Evolutionary conservation across 2,797 vertebrate species (phyloP).

Genomic region (Pygocentrus nattereri): DNA sequence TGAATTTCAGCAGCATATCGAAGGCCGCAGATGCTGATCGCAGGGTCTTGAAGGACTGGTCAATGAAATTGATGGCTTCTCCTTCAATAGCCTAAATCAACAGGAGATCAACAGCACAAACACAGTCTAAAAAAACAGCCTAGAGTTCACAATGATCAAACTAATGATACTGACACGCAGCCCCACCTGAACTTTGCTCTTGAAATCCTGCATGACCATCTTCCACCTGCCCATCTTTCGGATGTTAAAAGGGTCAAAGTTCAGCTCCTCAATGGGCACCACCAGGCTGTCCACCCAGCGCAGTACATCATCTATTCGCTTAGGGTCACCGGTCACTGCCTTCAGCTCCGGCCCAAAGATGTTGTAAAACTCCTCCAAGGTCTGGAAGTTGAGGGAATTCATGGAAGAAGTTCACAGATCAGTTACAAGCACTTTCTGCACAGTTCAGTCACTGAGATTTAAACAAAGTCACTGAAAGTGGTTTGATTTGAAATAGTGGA

Average conservation of each 20-base stretch:
- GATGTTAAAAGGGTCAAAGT: constrained; percentile 87
- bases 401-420: not conserved
- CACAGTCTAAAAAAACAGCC: not conserved
- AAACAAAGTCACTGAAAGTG: too few relatives aligned
- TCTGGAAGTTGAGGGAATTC: constrained; percentile 69
- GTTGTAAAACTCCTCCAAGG: constrained; percentile 89
- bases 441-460: not conserved
- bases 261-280: constrained; percentile 80
- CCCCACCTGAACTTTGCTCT: constrained; percentile 82
- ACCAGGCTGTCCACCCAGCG: constrained; percentile 82
- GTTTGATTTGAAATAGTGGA: too few relatives aligned
- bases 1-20: constrained; percentile 90
- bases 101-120: constrained; percentile 13
- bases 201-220: constrained; percentile 85
- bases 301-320: constrained; percentile 83
- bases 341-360: constrained; percentile 89
- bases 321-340: constrained; percentile 86
- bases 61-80: constrained; percentile 87
- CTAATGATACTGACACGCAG: rapidly evolving
- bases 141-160: not conserved
- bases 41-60: constrained; percentile 90
- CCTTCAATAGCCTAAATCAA: constrained; percentile 85
- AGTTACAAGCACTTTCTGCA: not conserved
- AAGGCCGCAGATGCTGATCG: constrained; percentile 90
- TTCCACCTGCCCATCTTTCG: constrained; percentile 83